Conservation (phyloP, 2,888 invertebrate genomes). For the Agrotis exclamationis region DNA sequence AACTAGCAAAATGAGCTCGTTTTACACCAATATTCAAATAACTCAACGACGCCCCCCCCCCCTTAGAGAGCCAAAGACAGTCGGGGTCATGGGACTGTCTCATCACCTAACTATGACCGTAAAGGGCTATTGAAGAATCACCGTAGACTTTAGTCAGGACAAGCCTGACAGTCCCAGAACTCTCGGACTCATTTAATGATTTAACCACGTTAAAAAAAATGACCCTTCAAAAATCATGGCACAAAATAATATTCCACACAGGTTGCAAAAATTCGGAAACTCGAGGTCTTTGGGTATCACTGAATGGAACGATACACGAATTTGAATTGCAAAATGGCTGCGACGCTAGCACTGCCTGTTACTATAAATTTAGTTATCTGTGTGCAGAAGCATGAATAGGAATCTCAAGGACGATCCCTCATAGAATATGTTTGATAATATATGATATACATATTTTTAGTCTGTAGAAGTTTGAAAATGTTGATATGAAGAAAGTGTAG, state of each 20-base stretch:
- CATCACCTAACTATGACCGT: too few species aligned
- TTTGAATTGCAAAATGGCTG: conserved; percentile 60
- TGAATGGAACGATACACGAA: conserved; percentile 50
- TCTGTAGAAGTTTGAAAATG: background rate
- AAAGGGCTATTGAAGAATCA: too few species aligned
- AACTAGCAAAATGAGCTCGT: too few species aligned
- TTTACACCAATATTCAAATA: too few species aligned
- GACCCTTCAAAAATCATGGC: background rate
- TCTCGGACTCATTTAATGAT: too few species aligned
- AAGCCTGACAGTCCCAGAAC: too few species aligned
- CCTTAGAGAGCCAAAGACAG: too few species aligned
- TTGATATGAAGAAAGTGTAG: background rate
- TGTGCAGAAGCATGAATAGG: conserved; percentile 31
- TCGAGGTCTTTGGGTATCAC: conserved; percentile 32
- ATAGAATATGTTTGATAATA: background rate
- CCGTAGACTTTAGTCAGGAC: too few species aligned
- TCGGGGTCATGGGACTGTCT: too few species aligned
- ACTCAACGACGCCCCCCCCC: too few species aligned
- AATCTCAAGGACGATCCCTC: conserved; percentile 22
- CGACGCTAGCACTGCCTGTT: conserved; percentile 30
- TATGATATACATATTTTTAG: background rate
- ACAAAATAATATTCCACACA: conserved; percentile 26
- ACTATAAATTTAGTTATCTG: conserved; percentile 54
- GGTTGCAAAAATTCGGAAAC: conserved; percentile 45
- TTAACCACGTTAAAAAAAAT: too few species aligned